Evolutionary conservation across 2,888 invertebrate genomes (phyloP).

Genomic region (Synanthedon andrenaeformis): DNA sequence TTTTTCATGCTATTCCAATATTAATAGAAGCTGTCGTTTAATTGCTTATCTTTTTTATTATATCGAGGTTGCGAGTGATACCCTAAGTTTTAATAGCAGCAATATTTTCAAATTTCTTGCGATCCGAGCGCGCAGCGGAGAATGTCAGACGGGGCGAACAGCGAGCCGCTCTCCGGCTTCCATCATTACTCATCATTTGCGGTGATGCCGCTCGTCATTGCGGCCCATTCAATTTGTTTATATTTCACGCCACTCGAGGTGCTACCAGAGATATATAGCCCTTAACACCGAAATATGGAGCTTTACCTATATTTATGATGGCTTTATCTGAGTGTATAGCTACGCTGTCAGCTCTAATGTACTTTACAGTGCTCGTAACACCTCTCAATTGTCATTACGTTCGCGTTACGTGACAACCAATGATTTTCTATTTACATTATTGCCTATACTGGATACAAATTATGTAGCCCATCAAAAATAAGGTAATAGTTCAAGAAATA

Average conservation of each 20-base stretch:
- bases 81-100: neutral
- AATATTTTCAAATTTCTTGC: neutral
- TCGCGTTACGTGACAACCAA: constrained; percentile 13
- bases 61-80: too few relatives aligned
- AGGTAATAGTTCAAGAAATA: too few relatives aligned
- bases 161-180: neutral
- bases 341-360: constrained; percentile 39
- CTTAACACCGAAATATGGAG: constrained; percentile 61
- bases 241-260: constrained; percentile 65
- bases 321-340: constrained; percentile 37
- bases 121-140: neutral
- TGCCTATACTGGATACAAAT: neutral
- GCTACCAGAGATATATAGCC: constrained; percentile 47
- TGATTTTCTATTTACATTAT: constrained; percentile 8
- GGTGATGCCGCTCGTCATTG: constrained; percentile 50
- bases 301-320: constrained; percentile 58
- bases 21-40: too few relatives aligned
- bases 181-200: constrained; percentile 63
- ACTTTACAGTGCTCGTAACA: constrained; percentile 34
- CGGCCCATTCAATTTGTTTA: constrained; percentile 66
- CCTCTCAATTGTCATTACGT: constrained; percentile 26
- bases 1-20: too few relatives aligned
- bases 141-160: neutral
- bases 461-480: too few relatives aligned
- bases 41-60: too few relatives aligned